Base-by-base conservation (phyloP, 1,140 invertebrate genomes). In the Drosophila seguyi region DNA sequence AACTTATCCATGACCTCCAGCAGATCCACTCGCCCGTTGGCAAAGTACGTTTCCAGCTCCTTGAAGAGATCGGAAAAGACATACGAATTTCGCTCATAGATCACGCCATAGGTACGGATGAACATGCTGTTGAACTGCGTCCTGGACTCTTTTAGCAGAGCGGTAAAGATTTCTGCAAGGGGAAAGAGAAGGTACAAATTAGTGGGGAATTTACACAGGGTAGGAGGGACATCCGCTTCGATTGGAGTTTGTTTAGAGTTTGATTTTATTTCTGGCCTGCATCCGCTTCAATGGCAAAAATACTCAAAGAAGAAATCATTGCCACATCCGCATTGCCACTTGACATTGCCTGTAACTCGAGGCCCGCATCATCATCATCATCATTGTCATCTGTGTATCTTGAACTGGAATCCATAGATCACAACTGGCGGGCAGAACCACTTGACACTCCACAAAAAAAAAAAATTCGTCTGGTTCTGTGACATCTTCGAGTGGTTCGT, bases 91-190 rank as follows among this genome's bases (percentile, higher is more conserved):
- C 98, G 96, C 88, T 99, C 96, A 94, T 99, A 99, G 59, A 99
- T 95, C 87, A 98, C 96, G 11, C 98, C 98, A 93, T 99, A 99
- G 2, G 98, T 99, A 81, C 95, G 95, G 80, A 97, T 96, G 94
- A 99, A 99, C 98, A 99, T 99, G 36, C 96, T 95, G 93, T 99
- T 97, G 92, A 99, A 97, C 91, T 97, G 97, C 79, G 94, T 94
- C 81, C 97, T 96, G 7, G 98, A 97, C 75, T 96, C 95, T 68
- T 95, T 94, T 91, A 99, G 93, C 68, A 99, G 94, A 56, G 97
- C 95, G 78, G 95, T 95, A 94, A 99, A 99, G 93, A 97, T 97
- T 88, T 96, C 98, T 99, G 94, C 29, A 93, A 53, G 10, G 29
- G 36, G 36, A 1, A 25, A 3, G 27, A 42, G 13, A 41, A 62